Base-by-base conservation (phyloP, 2,113 vertebrate genomes). In the Phainopepla nitens region DNA sequence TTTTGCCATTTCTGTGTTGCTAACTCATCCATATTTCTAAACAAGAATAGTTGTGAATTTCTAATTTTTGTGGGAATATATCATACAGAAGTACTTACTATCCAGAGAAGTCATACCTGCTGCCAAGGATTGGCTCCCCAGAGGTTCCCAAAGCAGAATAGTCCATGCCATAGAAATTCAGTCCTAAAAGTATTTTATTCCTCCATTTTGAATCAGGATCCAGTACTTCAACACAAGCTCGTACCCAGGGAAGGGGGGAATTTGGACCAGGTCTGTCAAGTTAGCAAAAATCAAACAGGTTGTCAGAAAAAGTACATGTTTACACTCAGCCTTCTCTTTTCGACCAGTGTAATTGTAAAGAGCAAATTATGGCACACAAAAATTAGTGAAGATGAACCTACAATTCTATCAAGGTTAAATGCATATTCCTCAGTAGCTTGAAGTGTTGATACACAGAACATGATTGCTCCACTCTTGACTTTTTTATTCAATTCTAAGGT, bases 111-210 rank as follows among this genome's bases (percentile, higher is more conserved):
- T 81, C 96, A 96, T 94, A 99, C 99, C 98, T 98, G 95, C 87
- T 90, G 9, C 99, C 99, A 14, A 99, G 80, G 29, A 99, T 93
- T 3, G 99, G 99, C 36, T 99, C 99, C 1, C 98, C 98, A 41
- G 96, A 95, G 22, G 97, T 98, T 81, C 98, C 98, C 77, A 98
- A 97, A 39, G 96, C 97, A 9, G 98, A 97, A 83, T 99, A 99
- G 90, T 99, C 99, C 97, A 99, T 98, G 49, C 99, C 99, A 6
- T 99, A 99, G 93, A 99, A 97, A 96, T 99, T 99, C 36, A 99
- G 96, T 13, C 99, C 99, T 69, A 99, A 96, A 73, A 99, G 98
- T 94, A 99, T 99, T 98, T 99, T 99, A 70, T 98, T 97, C 58
- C 99, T 99, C 99, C 99, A 99, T 89, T 98, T 98, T 72, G 97